Evolutionary conservation across 2,888 invertebrate species (phyloP), one percentile per base, ranked within the genome.

Genomic region (Cephus pygmeus): DNA sequence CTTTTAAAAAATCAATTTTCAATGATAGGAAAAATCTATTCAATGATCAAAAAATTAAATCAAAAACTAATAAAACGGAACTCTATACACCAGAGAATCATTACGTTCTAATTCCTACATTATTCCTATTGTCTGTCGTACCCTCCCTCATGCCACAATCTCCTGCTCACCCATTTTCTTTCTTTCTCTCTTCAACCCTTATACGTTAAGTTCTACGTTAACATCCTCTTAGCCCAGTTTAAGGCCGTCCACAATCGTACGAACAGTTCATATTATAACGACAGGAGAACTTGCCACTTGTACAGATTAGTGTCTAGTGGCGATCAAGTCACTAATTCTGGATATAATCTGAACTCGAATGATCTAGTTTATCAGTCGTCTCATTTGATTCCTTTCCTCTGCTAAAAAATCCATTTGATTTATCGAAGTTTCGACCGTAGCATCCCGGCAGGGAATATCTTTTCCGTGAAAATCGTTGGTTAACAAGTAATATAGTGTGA

Each of bases 251-350:
- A 78, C 83, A 82, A 86, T 85, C 81, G 83, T 82, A 83, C 83
- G 87, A 87, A 87, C 87, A 87, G 86, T 87, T 85, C 85, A 83
- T 83, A 83, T 84, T 85, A 15, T 4, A 31, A 81, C 76, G 79
- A 84, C 81, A 56, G 23, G 23, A 56, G 82, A 80, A 76, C 71
- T 12, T 34, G 77, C 74, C 82, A 82, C 84, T 85, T 82, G 83
- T 80, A 78, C 81, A 84, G 89, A 89, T 89, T 89, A 87, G 87
- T 89, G 89, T 89, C 88, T 89, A 89, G 89, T 88, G 85, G 88
- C 83, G 88, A 89, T 89, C 85, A 88, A 82, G 23, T 56, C 56
- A 56, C 56, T 23, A 23, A 56, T 56, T 56, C 56, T 56, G 9
- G 56, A 23, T 56, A 15, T 23, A 56, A 56, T 56, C 56, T 56